Percentiles rank a stretch among this genome's conserved stretches.
These are phyloP conservation scores for Geotrupes spiniger DNA, from an alignment of 2,888 invertebrate genomes.

Conservation along the genomic window DNA sequence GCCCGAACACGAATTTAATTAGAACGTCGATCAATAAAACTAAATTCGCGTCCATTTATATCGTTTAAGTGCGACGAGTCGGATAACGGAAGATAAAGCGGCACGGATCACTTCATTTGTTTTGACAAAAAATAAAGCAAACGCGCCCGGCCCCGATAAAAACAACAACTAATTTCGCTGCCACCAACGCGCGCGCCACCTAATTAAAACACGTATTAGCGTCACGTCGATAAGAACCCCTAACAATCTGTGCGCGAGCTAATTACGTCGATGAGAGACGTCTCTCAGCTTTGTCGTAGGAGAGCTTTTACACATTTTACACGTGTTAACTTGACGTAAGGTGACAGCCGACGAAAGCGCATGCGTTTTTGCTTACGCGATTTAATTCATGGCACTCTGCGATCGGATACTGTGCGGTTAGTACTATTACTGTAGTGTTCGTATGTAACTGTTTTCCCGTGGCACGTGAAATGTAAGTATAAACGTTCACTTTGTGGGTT, in stretches of 20 bases:
- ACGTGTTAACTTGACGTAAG: slow-evolving; percentile 17
- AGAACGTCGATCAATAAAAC: no score
- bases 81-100: no score
- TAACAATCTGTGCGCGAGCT: slow-evolving; percentile 10
- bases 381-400: slow-evolving; percentile 25
- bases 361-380: slow-evolving; percentile 11
- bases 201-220: slow-evolving; percentile 19
- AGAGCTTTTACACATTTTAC: slow-evolving; percentile 25
- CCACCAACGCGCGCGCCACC: slow-evolving; percentile 7
- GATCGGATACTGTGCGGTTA: slow-evolving; percentile 25
- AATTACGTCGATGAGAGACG: slow-evolving; percentile 7
- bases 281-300: slow-evolving; percentile 15
- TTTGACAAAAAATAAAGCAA: slow-evolving; percentile 1
- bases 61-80: no score
- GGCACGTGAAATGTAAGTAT: slow-evolving; percentile 26
- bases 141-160: neutral
- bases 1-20: no score
- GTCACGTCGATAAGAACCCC: slow-evolving; percentile 15
- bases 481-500: slow-evolving; percentile 1
- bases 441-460: slow-evolving; percentile 17
- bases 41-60: no score
- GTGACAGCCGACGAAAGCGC: slow-evolving; percentile 9
- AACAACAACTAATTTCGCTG: slow-evolving; percentile 1
- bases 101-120: no score
- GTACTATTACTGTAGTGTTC: slow-evolving; percentile 22